phyloP scores from a whole-genome alignment of 53 echinoderm and acorn worm species.

The Antedon mediterranea region DNA sequence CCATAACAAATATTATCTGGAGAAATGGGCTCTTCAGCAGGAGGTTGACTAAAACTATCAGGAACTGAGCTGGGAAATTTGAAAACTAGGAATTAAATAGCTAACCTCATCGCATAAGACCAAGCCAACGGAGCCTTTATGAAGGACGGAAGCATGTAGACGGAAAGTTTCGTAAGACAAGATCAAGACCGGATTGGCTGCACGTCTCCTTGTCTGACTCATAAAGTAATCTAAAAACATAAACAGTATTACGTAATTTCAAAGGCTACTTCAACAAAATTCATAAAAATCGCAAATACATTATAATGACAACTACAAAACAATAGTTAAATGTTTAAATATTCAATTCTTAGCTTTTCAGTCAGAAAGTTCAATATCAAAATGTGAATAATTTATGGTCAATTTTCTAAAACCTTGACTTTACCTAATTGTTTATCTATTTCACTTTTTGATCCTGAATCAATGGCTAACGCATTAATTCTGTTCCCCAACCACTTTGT shows the following conservation, averaged over 20 bases:
- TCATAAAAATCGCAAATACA: not conserved
- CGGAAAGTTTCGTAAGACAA: conserved; percentile 96
- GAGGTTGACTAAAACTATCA: no score
- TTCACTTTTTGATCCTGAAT: conserved; percentile 75
- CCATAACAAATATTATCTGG: no score
- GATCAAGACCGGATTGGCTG: conserved; percentile 60
- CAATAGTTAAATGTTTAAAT: not conserved
- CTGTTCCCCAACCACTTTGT: conserved; percentile 73
- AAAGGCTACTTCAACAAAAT: not conserved
- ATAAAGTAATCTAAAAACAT: conserved; percentile 45
- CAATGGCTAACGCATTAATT: conserved; percentile 63
- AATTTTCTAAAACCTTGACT: no score
- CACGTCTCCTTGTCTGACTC: conserved; percentile 53
- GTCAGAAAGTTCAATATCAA: no score
- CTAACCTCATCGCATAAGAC: conserved; percentile 97
- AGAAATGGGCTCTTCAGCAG: no score
- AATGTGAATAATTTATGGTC: no score
- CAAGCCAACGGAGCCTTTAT: conserved; percentile 69
- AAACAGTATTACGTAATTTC: not conserved
- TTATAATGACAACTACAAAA: not conserved
- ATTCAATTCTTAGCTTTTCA: not conserved
- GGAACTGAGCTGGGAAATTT: no score
- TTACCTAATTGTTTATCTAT: conserved; percentile 80
- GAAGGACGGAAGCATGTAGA: conserved; percentile 67
- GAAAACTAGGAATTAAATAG: no score